Evolutionary conservation across 2,888 invertebrate species (phyloP).

Genomic region (Acanthosoma haemorrhoidale): DNA sequence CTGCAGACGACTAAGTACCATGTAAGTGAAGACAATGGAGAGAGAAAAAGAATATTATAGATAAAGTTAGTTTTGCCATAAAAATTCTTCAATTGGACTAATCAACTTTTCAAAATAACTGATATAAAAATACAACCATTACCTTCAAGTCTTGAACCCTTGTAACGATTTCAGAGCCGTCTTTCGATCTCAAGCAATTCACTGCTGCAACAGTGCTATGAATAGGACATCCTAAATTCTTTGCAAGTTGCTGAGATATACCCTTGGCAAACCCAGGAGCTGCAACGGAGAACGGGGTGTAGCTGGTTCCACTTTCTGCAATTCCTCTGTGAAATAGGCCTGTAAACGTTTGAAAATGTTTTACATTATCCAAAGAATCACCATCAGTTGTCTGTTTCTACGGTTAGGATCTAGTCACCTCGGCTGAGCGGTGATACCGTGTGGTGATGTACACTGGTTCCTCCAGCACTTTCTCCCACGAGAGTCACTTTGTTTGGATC

Average conservation of each 20-base stretch:
- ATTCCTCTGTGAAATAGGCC: constrained; percentile 14
- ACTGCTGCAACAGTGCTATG: background rate
- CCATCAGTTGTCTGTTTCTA: too few species aligned
- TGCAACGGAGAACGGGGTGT: background rate
- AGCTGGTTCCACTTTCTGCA: constrained; percentile 6
- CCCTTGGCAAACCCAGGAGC: background rate
- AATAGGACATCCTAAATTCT: background rate
- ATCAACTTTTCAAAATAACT: too few species aligned
- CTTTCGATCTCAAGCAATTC: background rate
- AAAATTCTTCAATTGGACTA: too few species aligned
- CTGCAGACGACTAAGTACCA: too few species aligned
- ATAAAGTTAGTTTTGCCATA: too few species aligned
- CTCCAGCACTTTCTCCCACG: constrained; percentile 37
- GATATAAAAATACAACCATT: too few species aligned
- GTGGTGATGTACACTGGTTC: constrained; percentile 35
- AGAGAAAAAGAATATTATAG: too few species aligned
- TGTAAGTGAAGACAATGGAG: too few species aligned
- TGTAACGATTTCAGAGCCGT: background rate
- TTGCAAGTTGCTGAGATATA: background rate
- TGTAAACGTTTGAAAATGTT: background rate
- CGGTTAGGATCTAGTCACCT: too few species aligned
- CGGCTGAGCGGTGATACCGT: constrained; percentile 13
- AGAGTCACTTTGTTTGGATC: constrained; percentile 38
- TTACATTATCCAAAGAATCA: too few species aligned
- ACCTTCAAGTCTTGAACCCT: background rate